Base-by-base conservation (phyloP, 2,797 vertebrate genomes). In the Carcharodon carcharias region DNA sequence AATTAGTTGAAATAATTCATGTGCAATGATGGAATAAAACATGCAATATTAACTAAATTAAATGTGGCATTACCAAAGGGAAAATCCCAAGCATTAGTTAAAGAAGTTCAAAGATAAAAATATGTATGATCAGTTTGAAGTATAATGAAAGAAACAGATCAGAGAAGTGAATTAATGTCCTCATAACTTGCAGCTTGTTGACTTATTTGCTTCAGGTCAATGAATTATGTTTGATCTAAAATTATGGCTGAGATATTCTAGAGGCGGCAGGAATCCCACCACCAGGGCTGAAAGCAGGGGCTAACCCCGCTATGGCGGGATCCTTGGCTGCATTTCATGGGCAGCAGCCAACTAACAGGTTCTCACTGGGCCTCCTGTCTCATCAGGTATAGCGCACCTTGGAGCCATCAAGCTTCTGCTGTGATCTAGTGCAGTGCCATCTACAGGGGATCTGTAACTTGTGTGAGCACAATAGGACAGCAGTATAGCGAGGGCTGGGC, bases 1-100 rank as follows among this genome's bases (percentile, higher is more conserved):
- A 92, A 93, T 93, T 67, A 45, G n/a, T 67, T 93, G 63, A 93
- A 93, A 93, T 67, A 93, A 93, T 40, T 61, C 40, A 85, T 85
- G 45, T 65, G 40, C 21, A 5, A 23, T 93, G 40, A 93, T 40
- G 63, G 45, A 40, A 65, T 45, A 93, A 45, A 65, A 28, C 21
- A 45, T 67, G n/a, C 67, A 67, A 67, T 67, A 65, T 67, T 93
- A 67, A 93, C 21, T 45, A 65, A 67, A 67, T 67, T 40, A 67
- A 67, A 93, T 26, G 21, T 93, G 63, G 58, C 91, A 67, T 26
- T 26, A 40, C n/a, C n/a, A 93, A 65, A 67, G 91, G 23, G n/a
- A 45, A 93, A 93, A 91, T 91, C 56, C 56, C 58, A 91, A 56
- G 3, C 54, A 54, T 26, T 35, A 95, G 28, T 54, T 77, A 58